A percentile compares a stretch with the other conserved stretches of the same genome.
Evolutionary conservation across 1,140 invertebrate genomes (phyloP).

Genomic region (Cydia amplana): DNA sequence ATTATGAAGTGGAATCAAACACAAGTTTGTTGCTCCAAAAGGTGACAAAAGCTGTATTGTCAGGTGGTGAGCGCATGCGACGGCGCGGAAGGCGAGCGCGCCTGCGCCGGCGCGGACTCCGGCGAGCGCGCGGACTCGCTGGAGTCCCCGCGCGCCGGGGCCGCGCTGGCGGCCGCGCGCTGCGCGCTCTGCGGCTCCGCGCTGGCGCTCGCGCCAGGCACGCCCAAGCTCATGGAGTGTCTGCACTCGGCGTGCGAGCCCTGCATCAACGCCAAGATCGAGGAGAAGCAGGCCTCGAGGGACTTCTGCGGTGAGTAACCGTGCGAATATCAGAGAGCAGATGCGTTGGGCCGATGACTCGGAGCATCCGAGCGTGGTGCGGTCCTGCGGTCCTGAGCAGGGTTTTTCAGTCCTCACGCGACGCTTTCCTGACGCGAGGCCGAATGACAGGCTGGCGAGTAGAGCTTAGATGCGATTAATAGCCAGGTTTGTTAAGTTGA

Average conservation of each 20-base stretch:
- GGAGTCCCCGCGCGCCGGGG: conserved; percentile 57
- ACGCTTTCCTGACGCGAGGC: no score
- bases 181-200: conserved; percentile 62
- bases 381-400: no score
- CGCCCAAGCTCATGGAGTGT: conserved; percentile 90
- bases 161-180: conserved; percentile 50
- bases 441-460: no score
- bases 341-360: no score
- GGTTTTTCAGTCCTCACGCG: no score
- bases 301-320: conserved; percentile 61
- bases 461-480: no score
- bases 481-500: no score
- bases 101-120: conserved; percentile 19
- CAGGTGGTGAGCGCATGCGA: conserved; percentile 40
- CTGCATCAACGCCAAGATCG: conserved; percentile 87
- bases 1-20: no score
- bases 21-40: no score
- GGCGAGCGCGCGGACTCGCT: conserved; percentile 61
- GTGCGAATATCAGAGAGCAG: neutral
- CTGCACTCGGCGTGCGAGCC: conserved; percentile 90
- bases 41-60: neutral
- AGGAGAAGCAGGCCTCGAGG: conserved; percentile 72
- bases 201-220: conserved; percentile 61
- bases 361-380: no score
- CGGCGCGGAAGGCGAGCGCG: conserved; percentile 3